Evolutionary conservation across 2,888 invertebrate species (phyloP).

Genomic region (Lasioglossum villosulum): DNA sequence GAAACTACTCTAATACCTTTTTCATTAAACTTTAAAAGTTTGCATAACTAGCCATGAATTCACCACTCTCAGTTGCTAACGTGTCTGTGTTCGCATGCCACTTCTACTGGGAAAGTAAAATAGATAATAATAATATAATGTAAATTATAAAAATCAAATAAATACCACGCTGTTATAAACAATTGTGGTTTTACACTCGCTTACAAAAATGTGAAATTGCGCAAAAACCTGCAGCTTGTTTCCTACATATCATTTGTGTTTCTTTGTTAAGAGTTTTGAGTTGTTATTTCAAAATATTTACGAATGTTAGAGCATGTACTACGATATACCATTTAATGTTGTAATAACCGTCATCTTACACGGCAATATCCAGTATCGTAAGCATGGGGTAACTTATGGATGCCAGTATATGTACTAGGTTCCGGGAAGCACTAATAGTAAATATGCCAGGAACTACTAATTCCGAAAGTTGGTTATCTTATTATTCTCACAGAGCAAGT

Average conservation of each 20-base stretch:
- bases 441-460: not conserved
- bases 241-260: not conserved
- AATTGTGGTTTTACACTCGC: not conserved
- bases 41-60: not conserved
- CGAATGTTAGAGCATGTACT: not conserved
- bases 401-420: not conserved
- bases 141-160: not conserved
- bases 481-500: not conserved
- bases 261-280: not conserved
- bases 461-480: not conserved
- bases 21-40: not conserved
- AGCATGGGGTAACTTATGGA: not conserved
- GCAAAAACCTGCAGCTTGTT: not conserved
- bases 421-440: slow-evolving; percentile 1
- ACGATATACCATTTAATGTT: not conserved
- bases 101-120: not conserved
- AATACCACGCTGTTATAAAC: not conserved
- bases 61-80: not conserved
- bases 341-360: not conserved
- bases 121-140: not conserved
- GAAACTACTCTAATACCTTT: not conserved
- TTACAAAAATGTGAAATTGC: not conserved
- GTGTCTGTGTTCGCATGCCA: not conserved
- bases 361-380: not conserved
- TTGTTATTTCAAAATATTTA: not conserved